Evolutionary conservation across 2,797 vertebrate genomes (phyloP).

Genomic region (Paguma larvata): DNA sequence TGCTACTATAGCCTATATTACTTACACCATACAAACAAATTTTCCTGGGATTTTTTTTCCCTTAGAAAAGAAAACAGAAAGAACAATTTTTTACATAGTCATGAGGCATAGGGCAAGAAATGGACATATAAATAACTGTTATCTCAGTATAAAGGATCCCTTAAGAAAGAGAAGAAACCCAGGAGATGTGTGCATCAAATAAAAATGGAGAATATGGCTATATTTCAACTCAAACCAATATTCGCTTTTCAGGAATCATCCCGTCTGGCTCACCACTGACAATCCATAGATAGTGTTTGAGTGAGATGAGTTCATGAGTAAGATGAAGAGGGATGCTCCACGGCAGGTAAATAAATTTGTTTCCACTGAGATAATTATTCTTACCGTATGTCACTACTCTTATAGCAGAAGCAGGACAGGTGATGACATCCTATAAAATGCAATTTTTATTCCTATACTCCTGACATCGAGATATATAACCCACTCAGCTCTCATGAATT

Average conservation of each 20-base stretch:
- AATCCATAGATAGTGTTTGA: constrained; percentile 67
- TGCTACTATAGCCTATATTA: neutral
- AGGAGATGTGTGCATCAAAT: constrained; percentile 56
- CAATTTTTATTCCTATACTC: constrained; percentile 83
- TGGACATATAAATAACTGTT: constrained; percentile 63
- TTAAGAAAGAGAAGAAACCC: constrained; percentile 44
- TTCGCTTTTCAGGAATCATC: constrained; percentile 79
- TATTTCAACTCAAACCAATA: constrained; percentile 80
- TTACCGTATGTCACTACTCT: constrained; percentile 83
- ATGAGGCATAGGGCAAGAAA: constrained; percentile 55
- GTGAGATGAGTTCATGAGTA: constrained; percentile 74
- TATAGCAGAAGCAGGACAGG: constrained; percentile 83
- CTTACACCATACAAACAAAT: constrained; percentile 34
- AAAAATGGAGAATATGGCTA: constrained; percentile 70
- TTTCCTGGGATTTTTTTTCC: constrained; percentile 62
- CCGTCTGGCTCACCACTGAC: constrained; percentile 73
- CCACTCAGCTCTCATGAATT: constrained; percentile 79
- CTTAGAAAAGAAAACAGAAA: constrained; percentile 63
- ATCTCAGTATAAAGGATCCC: constrained; percentile 28
- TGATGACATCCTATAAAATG: constrained; percentile 86
- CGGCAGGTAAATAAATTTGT: constrained; percentile 86
- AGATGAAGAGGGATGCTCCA: constrained; percentile 82
- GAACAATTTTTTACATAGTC: constrained; percentile 59
- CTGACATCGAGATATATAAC: constrained; percentile 82
- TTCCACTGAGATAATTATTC: constrained; percentile 87